Percentiles rank a stretch among this genome's conserved stretches.
Conservation (phyloP, 2,888 invertebrate species). For the Endotricha flammealis region DNA sequence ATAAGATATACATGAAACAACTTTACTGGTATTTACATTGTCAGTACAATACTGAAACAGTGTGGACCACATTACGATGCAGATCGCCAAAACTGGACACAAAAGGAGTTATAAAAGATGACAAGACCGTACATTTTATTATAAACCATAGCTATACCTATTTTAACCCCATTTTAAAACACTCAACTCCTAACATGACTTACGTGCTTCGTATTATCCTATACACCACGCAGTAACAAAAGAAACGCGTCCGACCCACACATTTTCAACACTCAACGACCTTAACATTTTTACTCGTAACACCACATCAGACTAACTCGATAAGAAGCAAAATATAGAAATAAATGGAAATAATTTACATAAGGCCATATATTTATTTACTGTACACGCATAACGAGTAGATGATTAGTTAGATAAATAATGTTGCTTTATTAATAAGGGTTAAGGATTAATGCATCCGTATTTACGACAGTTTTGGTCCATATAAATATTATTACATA, state of each 20-base stretch:
- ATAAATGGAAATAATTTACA: conserved; percentile 71
- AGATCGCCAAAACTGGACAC: conserved; percentile 54
- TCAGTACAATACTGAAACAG: conserved; percentile 35
- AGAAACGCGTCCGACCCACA: conserved; percentile 33
- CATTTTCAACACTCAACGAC: conserved; percentile 40
- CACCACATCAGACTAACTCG: conserved; percentile 38
- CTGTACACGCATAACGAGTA: conserved; percentile 75
- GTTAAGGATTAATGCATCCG: conserved; percentile 71
- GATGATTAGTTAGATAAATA: conserved; percentile 73
- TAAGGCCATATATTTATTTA: conserved; percentile 76
- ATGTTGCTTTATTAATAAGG: conserved; percentile 69
- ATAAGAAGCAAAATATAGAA: conserved; percentile 60
- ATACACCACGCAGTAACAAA: conserved; percentile 54
- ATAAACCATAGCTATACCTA: conserved; percentile 53
- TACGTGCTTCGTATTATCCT: conserved; percentile 47
- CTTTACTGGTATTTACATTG: conserved; percentile 55
- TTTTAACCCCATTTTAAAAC: conserved; percentile 59
- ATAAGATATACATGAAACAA: conserved; percentile 53
- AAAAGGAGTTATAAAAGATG: conserved; percentile 49
- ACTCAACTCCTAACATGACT: conserved; percentile 62
- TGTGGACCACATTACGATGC: conserved; percentile 52
- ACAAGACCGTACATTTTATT: conserved; percentile 43
- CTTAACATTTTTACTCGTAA: conserved; percentile 41
- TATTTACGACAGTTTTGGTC: conserved; percentile 77
- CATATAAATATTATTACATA: conserved; percentile 75